Base-by-base conservation (phyloP, 1,140 invertebrate species). In the Cardiocondyla obscurior region DNA sequence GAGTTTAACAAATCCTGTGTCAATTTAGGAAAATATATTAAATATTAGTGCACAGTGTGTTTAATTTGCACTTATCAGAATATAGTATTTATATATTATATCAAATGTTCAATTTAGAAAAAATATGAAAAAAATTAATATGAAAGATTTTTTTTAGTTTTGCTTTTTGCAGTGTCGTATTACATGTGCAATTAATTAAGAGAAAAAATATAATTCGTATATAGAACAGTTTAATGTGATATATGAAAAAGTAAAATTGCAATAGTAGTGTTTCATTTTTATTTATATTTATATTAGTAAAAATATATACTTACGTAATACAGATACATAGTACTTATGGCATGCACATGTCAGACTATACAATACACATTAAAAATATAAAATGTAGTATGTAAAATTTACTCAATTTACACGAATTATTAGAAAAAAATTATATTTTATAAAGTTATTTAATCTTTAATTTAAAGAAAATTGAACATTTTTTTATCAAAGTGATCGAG, bases 271-370 rank as follows among this genome's bases (percentile, higher is more conserved):
- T 51, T 36, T 12, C 10, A 51, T 42, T 0, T 76, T 76, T 74
- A 74, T 74, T 44, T 64, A 76, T 76, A 14, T 46, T 64, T 64
- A 46, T 74, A 60, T 74, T 73, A 73, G 70, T 42, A 33, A 74
- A 3, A 62, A 33, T 60, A 73, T 22, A 10, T 62, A 30, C n/a
- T n/a, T n/a, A n/a, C 39, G 19, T 49, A 49, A 49, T 19, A 58
- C 16, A 58, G n/a, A 57, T 30, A 58, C 16, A n/a, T 58, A 19
- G n/a, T 57, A 58, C 16, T 58, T 36, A 12, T 36, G 30, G 72
- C 72, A 76, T 76, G 72, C 72, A 64, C 36, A 22, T 62, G 33
- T 62, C 58, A 64, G 44, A 46, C 8, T 62, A 46, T 46, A 49
- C 28, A 76, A 5, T 62, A 74, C 55, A 74, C 3, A 58, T 25